Evolutionary conservation across 2,797 vertebrate genomes (phyloP).

Genomic region (Silurus aristotelis): DNA sequence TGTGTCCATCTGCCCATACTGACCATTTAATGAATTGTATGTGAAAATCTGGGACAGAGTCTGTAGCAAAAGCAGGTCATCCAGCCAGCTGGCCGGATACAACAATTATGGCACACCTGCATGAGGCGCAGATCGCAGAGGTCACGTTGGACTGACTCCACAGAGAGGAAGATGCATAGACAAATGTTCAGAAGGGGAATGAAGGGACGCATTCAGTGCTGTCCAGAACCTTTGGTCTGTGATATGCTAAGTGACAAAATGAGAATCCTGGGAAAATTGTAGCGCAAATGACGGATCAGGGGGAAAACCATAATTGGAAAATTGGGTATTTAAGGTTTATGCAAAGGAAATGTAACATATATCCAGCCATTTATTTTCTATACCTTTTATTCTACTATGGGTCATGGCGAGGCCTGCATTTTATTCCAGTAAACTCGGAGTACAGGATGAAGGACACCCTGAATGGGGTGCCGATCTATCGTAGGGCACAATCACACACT

Average conservation of each 20-base stretch:
- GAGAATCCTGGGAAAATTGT: background rate
- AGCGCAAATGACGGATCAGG: background rate
- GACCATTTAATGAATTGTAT: background rate
- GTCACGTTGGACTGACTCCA: constrained; percentile 14
- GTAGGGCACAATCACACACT: too few relatives aligned
- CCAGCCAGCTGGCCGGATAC: constrained; percentile 5
- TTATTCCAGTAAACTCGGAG: too few relatives aligned
- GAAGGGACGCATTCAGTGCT: constrained; percentile 7
- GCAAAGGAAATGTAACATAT: background rate
- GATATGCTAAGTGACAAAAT: background rate
- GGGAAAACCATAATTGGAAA: too few relatives aligned
- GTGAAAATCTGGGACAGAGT: constrained; percentile 28
- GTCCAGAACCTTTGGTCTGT: background rate
- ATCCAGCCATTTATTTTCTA: too few relatives aligned
- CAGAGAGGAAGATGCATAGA: background rate
- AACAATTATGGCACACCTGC: constrained; percentile 24
- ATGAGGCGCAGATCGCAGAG: background rate
- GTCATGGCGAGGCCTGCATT: too few relatives aligned
- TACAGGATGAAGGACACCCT: too few relatives aligned
- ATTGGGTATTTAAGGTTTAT: background rate
- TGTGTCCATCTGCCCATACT: background rate
- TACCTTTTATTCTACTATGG: too few relatives aligned
- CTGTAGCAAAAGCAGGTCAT: constrained; percentile 29
- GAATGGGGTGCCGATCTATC: too few relatives aligned
- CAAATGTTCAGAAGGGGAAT: constrained; percentile 4